Evolutionary conservation across 2,113 vertebrate species (phyloP).

Genomic region (Brachypteracias leptosomus): DNA sequence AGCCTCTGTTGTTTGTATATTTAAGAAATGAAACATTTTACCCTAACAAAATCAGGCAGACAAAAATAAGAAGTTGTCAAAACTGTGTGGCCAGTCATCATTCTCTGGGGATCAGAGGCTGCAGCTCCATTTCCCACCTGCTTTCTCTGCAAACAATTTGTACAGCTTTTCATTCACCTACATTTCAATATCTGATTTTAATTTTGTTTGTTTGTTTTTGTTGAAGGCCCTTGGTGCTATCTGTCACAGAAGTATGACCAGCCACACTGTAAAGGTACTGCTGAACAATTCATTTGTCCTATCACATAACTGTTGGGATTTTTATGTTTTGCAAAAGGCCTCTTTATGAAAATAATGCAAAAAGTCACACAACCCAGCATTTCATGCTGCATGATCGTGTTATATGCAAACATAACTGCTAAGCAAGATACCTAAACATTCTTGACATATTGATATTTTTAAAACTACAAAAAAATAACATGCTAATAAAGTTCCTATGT

Average conservation of each 20-base stretch:
- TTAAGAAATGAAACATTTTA: background rate
- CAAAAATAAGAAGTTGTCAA: background rate
- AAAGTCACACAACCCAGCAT: background rate
- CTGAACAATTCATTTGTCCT: background rate
- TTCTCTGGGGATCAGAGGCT: background rate
- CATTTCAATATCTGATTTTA: background rate
- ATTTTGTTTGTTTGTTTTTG: background rate
- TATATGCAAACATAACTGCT: background rate
- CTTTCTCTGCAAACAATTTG: background rate
- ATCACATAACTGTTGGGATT: background rate
- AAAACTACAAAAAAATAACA: background rate
- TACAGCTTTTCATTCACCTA: background rate
- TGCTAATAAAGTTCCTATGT: background rate
- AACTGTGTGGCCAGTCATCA: background rate
- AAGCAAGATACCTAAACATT: background rate
- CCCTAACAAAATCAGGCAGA: background rate
- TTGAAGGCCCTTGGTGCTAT: conserved; percentile 47
- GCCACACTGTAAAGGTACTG: conserved; percentile 31
- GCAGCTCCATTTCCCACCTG: background rate
- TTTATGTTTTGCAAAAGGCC: background rate
- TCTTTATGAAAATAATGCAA: background rate
- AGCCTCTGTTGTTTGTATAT: too few species aligned
- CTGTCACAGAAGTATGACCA: background rate
- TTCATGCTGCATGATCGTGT: background rate
- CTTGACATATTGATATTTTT: background rate